Evolutionary conservation across 2,888 invertebrate genomes (phyloP).

Genomic region (Agrochola circellaris): DNA sequence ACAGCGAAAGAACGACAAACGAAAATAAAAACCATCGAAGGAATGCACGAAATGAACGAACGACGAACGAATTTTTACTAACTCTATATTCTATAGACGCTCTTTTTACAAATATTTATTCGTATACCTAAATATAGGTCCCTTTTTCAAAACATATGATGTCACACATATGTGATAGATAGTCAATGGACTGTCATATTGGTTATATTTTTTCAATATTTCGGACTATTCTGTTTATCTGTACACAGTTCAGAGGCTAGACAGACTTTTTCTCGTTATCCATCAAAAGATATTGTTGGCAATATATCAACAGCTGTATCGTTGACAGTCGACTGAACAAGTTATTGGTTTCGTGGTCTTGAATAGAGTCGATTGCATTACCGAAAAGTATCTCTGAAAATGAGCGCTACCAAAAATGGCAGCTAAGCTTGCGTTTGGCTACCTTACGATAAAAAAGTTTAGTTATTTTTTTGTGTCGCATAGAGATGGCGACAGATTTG

Average conservation of each 20-base stretch:
- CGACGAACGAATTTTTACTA: background rate
- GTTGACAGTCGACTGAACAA: conserved; percentile 26
- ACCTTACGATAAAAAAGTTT: background rate
- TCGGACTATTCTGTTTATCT: background rate
- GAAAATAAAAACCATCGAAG: too few relatives aligned
- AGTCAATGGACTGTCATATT: background rate
- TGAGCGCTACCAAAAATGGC: background rate
- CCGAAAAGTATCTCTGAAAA: conserved; percentile 27
- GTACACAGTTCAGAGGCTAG: background rate
- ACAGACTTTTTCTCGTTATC: conserved; percentile 14
- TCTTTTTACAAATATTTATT: background rate
- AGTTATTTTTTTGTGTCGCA: background rate
- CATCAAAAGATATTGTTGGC: conserved; percentile 34
- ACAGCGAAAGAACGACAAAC: too few relatives aligned
- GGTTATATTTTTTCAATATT: background rate
- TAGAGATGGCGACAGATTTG: background rate
- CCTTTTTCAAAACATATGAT: background rate
- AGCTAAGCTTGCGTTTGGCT: background rate
- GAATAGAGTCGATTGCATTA: conserved; percentile 34
- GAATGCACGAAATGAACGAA: too few relatives aligned
- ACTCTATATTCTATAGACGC: too few relatives aligned
- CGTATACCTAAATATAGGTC: background rate
- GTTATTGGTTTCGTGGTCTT: conserved; percentile 45
- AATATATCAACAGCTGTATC: conserved; percentile 32
- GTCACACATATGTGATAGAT: background rate